Evolutionary conservation across 2,113 vertebrate species (phyloP), one percentile per base, ranked within the genome.

Genomic region (Heterocephalus glaber): DNA sequence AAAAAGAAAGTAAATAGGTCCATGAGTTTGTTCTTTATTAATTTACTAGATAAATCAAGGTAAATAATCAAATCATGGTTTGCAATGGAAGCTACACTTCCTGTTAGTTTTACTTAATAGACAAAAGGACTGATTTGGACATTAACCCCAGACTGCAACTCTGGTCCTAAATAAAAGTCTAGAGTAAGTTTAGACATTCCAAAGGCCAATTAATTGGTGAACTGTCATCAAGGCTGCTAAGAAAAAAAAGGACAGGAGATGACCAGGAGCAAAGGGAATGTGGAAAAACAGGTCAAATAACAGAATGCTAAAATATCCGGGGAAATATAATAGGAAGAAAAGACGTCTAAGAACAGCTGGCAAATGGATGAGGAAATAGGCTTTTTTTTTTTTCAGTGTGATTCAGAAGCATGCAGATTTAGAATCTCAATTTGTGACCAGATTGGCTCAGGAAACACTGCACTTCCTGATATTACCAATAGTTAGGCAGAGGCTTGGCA

Each of bases 401-500:
- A 83, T 61, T 97, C 63, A 54, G 24, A 95, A 90, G 65, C 28
- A 30, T 1, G 5, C 19, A 52, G 61, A 61, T 65, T 94, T 80
- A 83, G 58, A 63, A 89, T 70, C 77, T 72, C 58, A 60, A 54
- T 38, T 95, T 77, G 81, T 54, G 30, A 35, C 63, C 95, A 92
- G 87, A 70, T 5, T 77, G 81, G 11, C 52, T 86, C 77, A 66
- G 91, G 96, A 92, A 90, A 90, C 30, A 54, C 88, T 60, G 41
- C 47, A 63, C 65, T 76, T 52, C 44, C 88, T 47, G 30, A 74
- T 38, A 65, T 35, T 54, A 19, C 38, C 84, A 56, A 90, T 65
- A 90, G 49, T 63, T 68, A 96, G 81, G 88, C 66, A 86, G 80
- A 93, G 63, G 30, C 49, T 77, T 88, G 88, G 88, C 70, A 60